Evolutionary conservation across 1,140 invertebrate species (phyloP).

Genomic region (Drosophila varians): DNA sequence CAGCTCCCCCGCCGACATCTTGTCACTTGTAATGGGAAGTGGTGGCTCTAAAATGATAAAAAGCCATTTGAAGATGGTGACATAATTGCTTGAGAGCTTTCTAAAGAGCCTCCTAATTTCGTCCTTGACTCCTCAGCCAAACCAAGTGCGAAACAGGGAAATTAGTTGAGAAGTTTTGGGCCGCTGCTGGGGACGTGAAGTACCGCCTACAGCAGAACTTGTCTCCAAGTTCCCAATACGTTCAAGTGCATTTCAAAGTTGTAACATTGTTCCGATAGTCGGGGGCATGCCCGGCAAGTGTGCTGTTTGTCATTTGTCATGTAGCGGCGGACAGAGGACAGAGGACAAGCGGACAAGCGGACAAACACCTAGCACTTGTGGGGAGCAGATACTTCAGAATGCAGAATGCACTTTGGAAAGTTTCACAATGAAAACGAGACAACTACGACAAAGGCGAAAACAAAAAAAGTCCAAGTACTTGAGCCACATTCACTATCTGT

Average conservation of each 20-base stretch:
- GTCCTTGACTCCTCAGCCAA: not conserved
- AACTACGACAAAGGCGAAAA: not conserved
- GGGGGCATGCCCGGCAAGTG: slow-evolving; percentile 12
- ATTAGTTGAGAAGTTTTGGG: not conserved
- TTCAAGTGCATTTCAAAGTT: slow-evolving; percentile 80
- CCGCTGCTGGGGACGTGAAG: not conserved
- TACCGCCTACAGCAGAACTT: not conserved
- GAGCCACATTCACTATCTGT: slow-evolving; percentile 47
- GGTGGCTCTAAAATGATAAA: slow-evolving; percentile 1
- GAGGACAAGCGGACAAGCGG: too few relatives aligned
- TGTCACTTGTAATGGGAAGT: slow-evolving; percentile 23
- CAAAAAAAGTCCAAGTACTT: slow-evolving; percentile 17
- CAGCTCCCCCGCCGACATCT: slow-evolving; percentile 32
- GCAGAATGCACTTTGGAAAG: slow-evolving; percentile 73
- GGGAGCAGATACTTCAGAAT: slow-evolving; percentile 28
- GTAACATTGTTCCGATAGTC: slow-evolving; percentile 44
- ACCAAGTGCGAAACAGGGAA: slow-evolving; percentile 34
- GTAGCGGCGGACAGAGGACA: slow-evolving; percentile 30
- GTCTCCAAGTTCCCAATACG: slow-evolving; percentile 23
- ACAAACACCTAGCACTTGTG: slow-evolving; percentile 21
- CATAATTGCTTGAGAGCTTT: slow-evolving; percentile 6
- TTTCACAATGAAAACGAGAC: slow-evolving; percentile 31
- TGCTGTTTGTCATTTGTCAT: slow-evolving; percentile 51
- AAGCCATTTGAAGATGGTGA: not conserved
- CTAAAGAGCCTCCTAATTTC: not conserved